Base-by-base conservation (phyloP, 2,888 invertebrate species). In the Resseliella maxima region DNA sequence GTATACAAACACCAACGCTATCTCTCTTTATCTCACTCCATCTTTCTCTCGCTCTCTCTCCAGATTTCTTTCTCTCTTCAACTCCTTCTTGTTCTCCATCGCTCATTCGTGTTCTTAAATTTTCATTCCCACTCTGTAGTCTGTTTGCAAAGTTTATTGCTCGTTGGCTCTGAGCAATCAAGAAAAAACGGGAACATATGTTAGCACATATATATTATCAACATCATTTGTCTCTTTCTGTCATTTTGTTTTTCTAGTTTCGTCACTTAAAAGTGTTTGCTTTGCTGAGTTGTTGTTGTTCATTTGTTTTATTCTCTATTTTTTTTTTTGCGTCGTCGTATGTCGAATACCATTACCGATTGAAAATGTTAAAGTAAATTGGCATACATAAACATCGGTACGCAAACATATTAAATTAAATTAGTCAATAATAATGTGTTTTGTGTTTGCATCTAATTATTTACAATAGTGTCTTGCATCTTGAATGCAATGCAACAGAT, bases 351-450 rank as follows among this genome's bases (percentile, higher is more conserved):
- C 72, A 72, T 72, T 72, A 31, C 15, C 21, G 72, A 72, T 72
- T 72, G 72, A 72, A 72, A 72, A 72, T 72, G 72, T 72, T 72
- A 72, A 72, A 72, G 72, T 72, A 72, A 72, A 72, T 72, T 72
- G 72, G 72, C 72, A 72, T 72, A 72, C 72, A 72, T 72, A 72
- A 72, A 72, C 72, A 72, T 72, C 72, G 31, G 31, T 72, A 31
- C 31, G 31, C 72, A 72, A 72, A 72, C 72, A 72, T 72, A 72
- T 72, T 72, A 72, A 72, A 72, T 72, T 72, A 72, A 72, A 72
- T 72, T 72, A 72, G 72, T 72, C 72, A 72, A 72, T 72, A 72
- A 72, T 72, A 72, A 72, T 72, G 72, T 72, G 31, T 72, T 72
- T 72, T 72, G 72, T 72, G 72, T 72, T 72, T 72, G 72, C 72